Base-by-base conservation (phyloP, 2,888 invertebrate species). In the Protodeltote pygarga region DNA sequence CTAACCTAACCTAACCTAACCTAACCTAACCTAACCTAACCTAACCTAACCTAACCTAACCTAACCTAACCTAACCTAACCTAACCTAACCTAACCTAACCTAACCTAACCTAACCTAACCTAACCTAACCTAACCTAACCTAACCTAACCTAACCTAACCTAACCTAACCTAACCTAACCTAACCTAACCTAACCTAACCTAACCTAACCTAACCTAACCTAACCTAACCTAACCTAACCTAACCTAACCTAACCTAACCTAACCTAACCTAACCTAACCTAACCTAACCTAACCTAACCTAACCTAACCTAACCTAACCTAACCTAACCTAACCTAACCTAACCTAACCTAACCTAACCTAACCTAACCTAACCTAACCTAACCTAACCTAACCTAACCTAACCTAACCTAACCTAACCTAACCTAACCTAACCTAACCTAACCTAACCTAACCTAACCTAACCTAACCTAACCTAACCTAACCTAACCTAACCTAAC, bases 21-120 rank as follows among this genome's bases (percentile, higher is more conserved):
- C 44, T 50, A 39, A 52, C 52, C 52, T 52, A 52, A 52, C 52
- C 51, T 46, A 46, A 51, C 51, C 51, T 50, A 50, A 50, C 50
- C 50, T 44, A 50, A 50, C 50, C 50, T 50, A 44, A 44, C 44
- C 44, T 50, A 39, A 52, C 52, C 52, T 52, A 52, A 52, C 52
- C 51, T 46, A 46, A 51, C 51, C 51, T 50, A 50, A 50, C 50
- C 50, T 44, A 50, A 50, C 50, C 50, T 50, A 44, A 44, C 44
- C 44, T 50, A 39, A 52, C 52, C 52, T 52, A 52, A 52, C 52
- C 51, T 46, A 46, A 51, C 51, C 51, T 50, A 50, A 50, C 50
- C 50, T 44, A 50, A 50, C 50, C 50, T 50, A 44, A 44, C 44
- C 44, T 50, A 39, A 52, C 52, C 52, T 52, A 52, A 52, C 52